Evolutionary conservation across 1,140 invertebrate genomes (phyloP).

Genomic region (Nasonia longicornis): DNA sequence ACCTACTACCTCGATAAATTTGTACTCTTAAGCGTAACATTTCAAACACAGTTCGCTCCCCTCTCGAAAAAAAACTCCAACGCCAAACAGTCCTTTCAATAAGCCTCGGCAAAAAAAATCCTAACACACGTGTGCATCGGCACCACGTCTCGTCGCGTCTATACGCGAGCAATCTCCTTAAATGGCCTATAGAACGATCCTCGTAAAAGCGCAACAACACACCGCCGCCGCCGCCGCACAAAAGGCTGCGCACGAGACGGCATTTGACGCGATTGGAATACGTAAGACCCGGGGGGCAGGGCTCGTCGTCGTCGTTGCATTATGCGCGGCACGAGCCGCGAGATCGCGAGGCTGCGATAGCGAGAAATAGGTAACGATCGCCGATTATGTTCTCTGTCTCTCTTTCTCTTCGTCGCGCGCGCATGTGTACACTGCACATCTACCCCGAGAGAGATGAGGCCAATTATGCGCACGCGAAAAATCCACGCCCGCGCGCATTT

Average conservation of each 20-base stretch:
- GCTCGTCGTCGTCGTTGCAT: neutral
- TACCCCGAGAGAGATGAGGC: constrained; percentile 22
- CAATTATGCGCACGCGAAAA: constrained; percentile 41
- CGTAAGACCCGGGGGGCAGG: constrained; percentile 1
- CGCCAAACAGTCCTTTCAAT: neutral
- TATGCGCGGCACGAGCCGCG: constrained; percentile 27
- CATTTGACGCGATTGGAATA: constrained; percentile 35
- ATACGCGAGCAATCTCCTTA: constrained; percentile 14
- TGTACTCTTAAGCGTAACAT: neutral
- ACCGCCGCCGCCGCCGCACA: neutral
- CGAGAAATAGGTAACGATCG: constrained; percentile 34
- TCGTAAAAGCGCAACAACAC: neutral
- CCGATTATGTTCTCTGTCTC: constrained; percentile 28
- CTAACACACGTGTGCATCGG: neutral
- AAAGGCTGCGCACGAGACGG: neutral
- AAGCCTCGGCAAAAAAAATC: neutral
- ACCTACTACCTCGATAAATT: neutral
- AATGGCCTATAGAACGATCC: constrained; percentile 6
- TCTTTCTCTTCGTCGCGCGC: neutral
- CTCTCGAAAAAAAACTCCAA: neutral
- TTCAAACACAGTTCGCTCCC: neutral
- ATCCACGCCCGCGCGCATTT: constrained; percentile 18
- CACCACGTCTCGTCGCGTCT: neutral
- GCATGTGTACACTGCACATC: no score
- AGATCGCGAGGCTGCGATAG: constrained; percentile 30